Percentiles rank a stretch among this genome's conserved stretches.
Evolutionary conservation across 2,113 vertebrate genomes (phyloP).

Genomic region (Dasypus novemcinctus): DNA sequence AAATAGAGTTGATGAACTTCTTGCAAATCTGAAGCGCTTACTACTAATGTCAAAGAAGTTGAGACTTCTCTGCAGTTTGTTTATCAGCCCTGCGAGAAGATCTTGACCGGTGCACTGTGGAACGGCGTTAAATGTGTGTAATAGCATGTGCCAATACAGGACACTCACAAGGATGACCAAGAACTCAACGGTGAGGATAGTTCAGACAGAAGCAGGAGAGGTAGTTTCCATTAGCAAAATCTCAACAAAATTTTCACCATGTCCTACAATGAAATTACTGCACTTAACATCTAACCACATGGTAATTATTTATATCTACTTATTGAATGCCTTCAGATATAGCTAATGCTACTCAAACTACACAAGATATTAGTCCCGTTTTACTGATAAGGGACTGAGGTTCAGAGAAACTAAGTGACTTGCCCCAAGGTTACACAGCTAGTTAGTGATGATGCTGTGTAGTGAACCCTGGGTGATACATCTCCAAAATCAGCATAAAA

Average conservation of each 20-base stretch:
- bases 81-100: neutral
- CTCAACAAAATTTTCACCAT: neutral
- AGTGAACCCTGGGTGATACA: neutral
- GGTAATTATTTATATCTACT: neutral
- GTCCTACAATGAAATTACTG: neutral
- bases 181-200: neutral
- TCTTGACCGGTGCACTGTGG: neutral
- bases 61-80: neutral
- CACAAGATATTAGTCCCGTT: neutral
- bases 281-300: neutral
- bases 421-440: neutral
- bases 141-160: neutral
- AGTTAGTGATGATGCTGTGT: neutral
- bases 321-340: neutral
- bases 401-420: neutral
- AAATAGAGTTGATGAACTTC: neutral
- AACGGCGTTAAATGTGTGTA: neutral
- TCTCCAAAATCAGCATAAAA: neutral
- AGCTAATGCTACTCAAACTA: neutral
- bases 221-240: neutral
- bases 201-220: neutral
- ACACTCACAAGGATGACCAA: neutral
- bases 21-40: conserved; percentile 23
- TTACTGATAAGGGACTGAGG: neutral
- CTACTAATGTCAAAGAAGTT: neutral